Evolutionary conservation across 1,140 invertebrate species (phyloP).

Genomic region (Procambarus virginalis): DNA sequence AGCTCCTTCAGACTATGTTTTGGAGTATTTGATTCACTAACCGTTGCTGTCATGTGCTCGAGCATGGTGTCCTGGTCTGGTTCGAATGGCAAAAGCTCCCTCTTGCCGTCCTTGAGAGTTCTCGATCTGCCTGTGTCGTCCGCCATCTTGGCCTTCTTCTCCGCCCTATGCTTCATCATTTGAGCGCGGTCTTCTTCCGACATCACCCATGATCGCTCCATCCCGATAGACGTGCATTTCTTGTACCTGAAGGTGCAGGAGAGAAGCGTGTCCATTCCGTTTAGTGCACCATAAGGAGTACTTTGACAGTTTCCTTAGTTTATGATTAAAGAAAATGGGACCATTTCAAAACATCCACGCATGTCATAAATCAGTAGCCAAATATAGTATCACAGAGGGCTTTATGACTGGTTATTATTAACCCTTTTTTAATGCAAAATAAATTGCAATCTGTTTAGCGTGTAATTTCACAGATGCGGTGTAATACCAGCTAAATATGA

Average conservation of each 20-base stretch:
- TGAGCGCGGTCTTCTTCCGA: slow-evolving; percentile 49
- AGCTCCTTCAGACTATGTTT: too few relatives aligned
- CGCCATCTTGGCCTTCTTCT: slow-evolving; percentile 25
- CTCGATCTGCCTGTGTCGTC: neutral
- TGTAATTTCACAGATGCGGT: too few relatives aligned
- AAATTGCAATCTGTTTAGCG: too few relatives aligned
- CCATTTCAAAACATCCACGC: too few relatives aligned
- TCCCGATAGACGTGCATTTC: slow-evolving; percentile 44
- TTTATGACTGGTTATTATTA: too few relatives aligned
- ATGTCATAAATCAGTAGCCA: too few relatives aligned
- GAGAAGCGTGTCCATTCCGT: neutral
- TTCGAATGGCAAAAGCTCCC: slow-evolving; percentile 40
- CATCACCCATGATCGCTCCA: slow-evolving; percentile 53
- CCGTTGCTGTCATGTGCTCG: slow-evolving; percentile 30
- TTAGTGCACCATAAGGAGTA: neutral
- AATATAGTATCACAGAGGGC: too few relatives aligned
- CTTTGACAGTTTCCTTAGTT: too few relatives aligned
- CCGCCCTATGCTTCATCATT: slow-evolving; percentile 43
- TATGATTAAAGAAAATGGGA: too few relatives aligned
- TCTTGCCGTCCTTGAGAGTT: slow-evolving; percentile 16
- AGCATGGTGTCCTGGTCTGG: slow-evolving; percentile 34
- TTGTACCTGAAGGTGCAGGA: slow-evolving; percentile 21
- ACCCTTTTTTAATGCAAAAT: too few relatives aligned
- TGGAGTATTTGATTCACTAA: neutral
- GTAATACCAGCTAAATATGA: too few relatives aligned